Evolutionary conservation across 2,888 invertebrate species (phyloP).

Genomic region (Philaethria dido): DNA sequence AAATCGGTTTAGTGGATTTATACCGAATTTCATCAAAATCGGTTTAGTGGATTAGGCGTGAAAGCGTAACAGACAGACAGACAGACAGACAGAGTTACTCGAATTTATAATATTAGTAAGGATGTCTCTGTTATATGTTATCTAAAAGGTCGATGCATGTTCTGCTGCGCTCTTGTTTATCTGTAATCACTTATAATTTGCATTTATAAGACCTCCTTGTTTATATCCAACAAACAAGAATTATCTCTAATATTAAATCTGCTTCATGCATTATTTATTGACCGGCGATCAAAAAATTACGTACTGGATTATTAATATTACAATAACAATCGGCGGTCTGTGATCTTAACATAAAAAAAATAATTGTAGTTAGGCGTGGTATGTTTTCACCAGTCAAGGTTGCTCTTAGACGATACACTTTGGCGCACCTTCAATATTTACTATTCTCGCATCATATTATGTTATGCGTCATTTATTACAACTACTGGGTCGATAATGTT

Average conservation of each 20-base stretch:
- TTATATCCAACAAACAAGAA: constrained; percentile 19
- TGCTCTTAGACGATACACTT: constrained; percentile 53
- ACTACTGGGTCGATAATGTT: constrained; percentile 66
- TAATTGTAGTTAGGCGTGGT: constrained; percentile 33
- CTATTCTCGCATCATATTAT: constrained; percentile 56
- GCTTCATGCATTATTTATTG: constrained; percentile 34
- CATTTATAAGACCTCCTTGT: constrained; percentile 32
- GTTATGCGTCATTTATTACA: constrained; percentile 66
- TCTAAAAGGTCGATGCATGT: constrained; percentile 32
- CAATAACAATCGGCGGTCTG: constrained; percentile 23
- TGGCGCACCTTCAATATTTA: constrained; percentile 63
- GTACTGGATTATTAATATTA: constrained; percentile 24
- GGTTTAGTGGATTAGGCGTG: too few relatives aligned
- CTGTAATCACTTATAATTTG: constrained; percentile 31
- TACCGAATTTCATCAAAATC: too few relatives aligned
- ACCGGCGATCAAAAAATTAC: constrained; percentile 23
- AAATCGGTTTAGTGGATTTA: too few relatives aligned
- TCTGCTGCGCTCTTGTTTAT: constrained; percentile 35
- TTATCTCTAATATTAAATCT: constrained; percentile 31
- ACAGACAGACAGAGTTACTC: too few relatives aligned
- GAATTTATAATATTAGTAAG: too few relatives aligned
- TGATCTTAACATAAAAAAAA: constrained; percentile 34
- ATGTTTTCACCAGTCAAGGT: constrained; percentile 50
- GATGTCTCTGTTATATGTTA: constrained; percentile 26
- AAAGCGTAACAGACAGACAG: too few relatives aligned